phyloP scores from a whole-genome alignment of 2,797 vertebrate genomes.

The Fundulus diaphanus region DNA sequence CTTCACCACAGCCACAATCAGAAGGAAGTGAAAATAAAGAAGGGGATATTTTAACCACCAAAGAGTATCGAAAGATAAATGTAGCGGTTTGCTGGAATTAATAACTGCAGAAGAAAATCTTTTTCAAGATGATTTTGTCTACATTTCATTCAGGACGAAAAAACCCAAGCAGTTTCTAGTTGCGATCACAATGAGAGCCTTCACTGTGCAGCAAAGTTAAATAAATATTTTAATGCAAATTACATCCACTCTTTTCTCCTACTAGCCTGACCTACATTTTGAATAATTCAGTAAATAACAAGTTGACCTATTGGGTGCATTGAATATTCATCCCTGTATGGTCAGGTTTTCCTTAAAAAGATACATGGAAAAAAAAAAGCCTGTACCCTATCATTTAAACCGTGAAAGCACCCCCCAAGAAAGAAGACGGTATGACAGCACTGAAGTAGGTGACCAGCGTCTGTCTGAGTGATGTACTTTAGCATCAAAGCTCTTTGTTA shows the following conservation, averaged over 20 bases:
- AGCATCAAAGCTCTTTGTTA: constrained; percentile 2
- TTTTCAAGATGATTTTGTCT: neutral
- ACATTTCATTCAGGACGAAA: neutral
- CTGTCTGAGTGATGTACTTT: neutral
- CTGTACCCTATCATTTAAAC: too few relatives aligned
- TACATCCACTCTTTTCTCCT: neutral
- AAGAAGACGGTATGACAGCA: too few relatives aligned
- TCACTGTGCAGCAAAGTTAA: too few relatives aligned
- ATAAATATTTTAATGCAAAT: neutral
- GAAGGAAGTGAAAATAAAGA: neutral
- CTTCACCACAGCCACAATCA: neutral
- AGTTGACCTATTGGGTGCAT: neutral
- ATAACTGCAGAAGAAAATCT: neutral
- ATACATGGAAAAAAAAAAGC: too few relatives aligned
- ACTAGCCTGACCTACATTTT: neutral
- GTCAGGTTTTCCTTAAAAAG: too few relatives aligned
- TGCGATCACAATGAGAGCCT: too few relatives aligned
- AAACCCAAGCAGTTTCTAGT: too few relatives aligned
- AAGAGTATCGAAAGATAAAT: neutral
- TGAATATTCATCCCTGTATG: too few relatives aligned
- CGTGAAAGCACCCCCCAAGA: too few relatives aligned
- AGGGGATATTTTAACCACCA: neutral
- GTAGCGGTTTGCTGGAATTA: neutral
- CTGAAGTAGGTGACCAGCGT: neutral
- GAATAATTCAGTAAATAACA: neutral